Conservation (phyloP, 92 coral and sea anemone species). For the Actinostola sp. region DNA sequence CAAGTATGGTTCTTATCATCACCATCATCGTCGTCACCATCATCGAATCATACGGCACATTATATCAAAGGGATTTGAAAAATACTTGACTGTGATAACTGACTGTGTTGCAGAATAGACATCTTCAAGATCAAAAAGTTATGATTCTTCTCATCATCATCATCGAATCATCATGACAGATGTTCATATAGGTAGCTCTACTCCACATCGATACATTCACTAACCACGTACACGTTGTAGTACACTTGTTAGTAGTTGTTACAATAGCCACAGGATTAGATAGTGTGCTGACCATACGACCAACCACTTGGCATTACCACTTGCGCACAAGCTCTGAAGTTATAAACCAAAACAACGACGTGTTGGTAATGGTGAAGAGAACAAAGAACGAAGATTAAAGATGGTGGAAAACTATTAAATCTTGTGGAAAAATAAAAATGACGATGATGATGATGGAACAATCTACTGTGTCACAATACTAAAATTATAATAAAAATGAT, state of each 20-base stretch:
- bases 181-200: neutral
- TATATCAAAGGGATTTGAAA: too few relatives aligned
- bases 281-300: slow-evolving; percentile 8
- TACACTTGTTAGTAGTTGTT: neutral
- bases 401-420: neutral
- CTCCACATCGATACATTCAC: neutral
- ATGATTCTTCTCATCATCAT: neutral
- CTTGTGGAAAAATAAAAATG: too few relatives aligned
- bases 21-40: too few relatives aligned
- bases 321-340: slow-evolving; percentile 33
- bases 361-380: slow-evolving; percentile 40
- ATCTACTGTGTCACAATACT: too few relatives aligned
- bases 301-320: slow-evolving; percentile 27
- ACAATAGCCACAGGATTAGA: neutral
- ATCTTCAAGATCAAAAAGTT: neutral
- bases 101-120: too few relatives aligned
- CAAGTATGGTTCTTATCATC: too few relatives aligned
- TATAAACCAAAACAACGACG: slow-evolving; percentile 30
- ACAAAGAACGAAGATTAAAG: neutral
- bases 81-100: too few relatives aligned
- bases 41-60: too few relatives aligned
- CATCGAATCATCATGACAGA: neutral
- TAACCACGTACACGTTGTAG: too few relatives aligned
- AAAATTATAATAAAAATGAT: too few relatives aligned
- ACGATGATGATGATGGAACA: too few relatives aligned